Evolutionary conservation across 2,888 invertebrate genomes (phyloP), one percentile per base, ranked within the genome.

Genomic region (Drosophila crucigera): DNA sequence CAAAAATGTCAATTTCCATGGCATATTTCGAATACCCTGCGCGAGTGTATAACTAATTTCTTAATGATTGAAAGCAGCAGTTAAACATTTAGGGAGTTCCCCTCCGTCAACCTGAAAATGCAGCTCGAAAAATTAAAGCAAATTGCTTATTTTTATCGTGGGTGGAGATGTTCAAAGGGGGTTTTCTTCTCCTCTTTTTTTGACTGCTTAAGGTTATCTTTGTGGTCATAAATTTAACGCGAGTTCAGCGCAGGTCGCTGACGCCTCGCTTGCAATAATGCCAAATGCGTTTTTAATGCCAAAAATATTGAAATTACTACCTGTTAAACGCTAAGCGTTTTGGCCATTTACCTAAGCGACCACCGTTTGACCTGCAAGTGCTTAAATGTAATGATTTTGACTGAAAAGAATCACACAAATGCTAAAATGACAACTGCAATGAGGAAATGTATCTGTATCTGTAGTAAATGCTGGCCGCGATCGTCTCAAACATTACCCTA

Each of bases 401-500:
- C 19, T 22, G 66, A 43, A 73, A 76, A 47, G 43, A 65, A 72
- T 52, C 58, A 33, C 22, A 22, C 41, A 0, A 47, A 22, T 22
- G 14, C 14, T 16, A 4, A 16, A 25, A 47, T 50, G 55, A 39
- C 37, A 54, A 28, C 25, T 33, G 58, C 31, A 31, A 30, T 47
- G 47, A 4, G 25, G 7, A 4, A 16, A 16, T 63, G 37, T 22
- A 31, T 30, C 39, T 39, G 41, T 41, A 28, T 39, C 58, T 41
- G n/a, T 39, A 39, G 19, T 37, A 55, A 25, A 28, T 19, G n/a
- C n/a, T 47, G 41, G 64, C 55, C 14, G 14, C 49, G 78, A 79
- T 88, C 82, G 88, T 84, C 84, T 84, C 83, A 84, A 73, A 80
- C 64, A 75, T 70, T 82, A 75, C 62, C 52, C 30, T 56, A 72